Percentiles rank a stretch among this genome's conserved stretches.
Conservation (phyloP, 1,140 invertebrate species). For the Drosophila biarmipes region DNA sequence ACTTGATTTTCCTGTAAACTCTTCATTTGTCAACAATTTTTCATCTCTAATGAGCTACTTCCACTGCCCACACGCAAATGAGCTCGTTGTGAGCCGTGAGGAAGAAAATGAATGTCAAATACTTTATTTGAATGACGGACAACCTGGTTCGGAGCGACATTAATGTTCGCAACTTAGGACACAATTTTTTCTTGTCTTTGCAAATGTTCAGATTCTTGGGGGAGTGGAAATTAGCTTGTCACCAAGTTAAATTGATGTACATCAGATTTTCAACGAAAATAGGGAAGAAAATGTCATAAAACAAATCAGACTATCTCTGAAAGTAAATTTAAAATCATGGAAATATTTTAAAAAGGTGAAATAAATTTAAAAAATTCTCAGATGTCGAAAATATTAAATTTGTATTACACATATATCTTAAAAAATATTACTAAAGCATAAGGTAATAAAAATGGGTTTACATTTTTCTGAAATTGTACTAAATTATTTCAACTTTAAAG, state of each 20-base stretch:
- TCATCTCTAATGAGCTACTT: constrained; percentile 52
- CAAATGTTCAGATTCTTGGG: neutral
- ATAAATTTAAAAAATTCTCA: no score
- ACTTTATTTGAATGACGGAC: constrained; percentile 28
- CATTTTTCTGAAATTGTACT: no score
- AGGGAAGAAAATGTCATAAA: neutral
- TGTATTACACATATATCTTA: no score
- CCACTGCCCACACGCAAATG: constrained; percentile 45
- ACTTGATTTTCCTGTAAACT: constrained; percentile 37
- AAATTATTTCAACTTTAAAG: neutral
- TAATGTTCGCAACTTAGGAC: constrained; percentile 42
- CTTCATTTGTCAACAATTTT: constrained; percentile 59
- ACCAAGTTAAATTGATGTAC: constrained; percentile 23
- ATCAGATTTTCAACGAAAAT: neutral
- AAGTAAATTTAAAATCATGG: no score
- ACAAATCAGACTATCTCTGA: no score
- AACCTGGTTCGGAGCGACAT: constrained; percentile 18
- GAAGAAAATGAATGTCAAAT: constrained; percentile 35
- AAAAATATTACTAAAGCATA: no score
- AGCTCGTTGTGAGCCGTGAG: constrained; percentile 3
- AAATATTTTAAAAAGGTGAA: no score
- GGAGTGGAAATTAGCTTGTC: constrained; percentile 35
- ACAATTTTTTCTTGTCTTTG: constrained; percentile 7
- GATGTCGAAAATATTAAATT: no score
- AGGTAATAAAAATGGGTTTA: no score